Conservation (phyloP, 2,113 vertebrate species). For the Syngnathoides biaculeatus region DNA sequence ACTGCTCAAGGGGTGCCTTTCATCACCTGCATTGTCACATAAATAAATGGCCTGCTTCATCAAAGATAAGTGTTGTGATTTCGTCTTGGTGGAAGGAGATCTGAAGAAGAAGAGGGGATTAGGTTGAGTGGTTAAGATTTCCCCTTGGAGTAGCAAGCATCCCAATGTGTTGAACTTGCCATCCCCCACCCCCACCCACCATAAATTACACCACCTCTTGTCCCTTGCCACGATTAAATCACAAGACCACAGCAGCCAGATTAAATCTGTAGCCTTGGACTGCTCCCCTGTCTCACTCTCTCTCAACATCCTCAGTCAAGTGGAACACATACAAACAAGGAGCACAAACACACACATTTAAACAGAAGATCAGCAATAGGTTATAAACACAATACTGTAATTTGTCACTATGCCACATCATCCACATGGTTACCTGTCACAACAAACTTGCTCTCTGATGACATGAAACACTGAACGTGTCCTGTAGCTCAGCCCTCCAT, state of each 20-base stretch:
- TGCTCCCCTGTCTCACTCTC: conserved; percentile 52
- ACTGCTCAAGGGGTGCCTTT: conserved; percentile 7
- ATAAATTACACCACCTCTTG: conserved; percentile 72
- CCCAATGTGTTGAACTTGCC: conserved; percentile 66
- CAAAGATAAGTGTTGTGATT: conserved; percentile 25
- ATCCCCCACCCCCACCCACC: conserved; percentile 31
- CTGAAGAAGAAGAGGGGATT: conserved; percentile 50
- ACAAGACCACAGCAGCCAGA: conserved; percentile 71
- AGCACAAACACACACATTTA: conserved; percentile 6
- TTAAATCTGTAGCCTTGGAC: conserved; percentile 75
- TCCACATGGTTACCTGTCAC: conserved; percentile 34
- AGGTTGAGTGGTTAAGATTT: conserved; percentile 73
- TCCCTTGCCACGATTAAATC: conserved; percentile 70
- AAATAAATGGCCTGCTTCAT: conserved; percentile 25
- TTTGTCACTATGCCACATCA: conserved; percentile 30
- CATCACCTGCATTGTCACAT: conserved; percentile 18
- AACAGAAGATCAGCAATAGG: background rate
- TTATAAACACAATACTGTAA: conserved; percentile 11
- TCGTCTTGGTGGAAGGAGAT: conserved; percentile 17
- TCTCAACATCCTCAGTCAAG: conserved; percentile 37
- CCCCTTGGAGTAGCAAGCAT: conserved; percentile 60
- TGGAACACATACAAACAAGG: conserved; percentile 30
- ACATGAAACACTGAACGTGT: conserved; percentile 14
- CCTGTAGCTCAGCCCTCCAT: conserved; percentile 60
- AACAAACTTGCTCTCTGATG: conserved; percentile 4